Evolutionary conservation across 2,797 vertebrate species (phyloP).

Genomic region (Mus caroli): DNA sequence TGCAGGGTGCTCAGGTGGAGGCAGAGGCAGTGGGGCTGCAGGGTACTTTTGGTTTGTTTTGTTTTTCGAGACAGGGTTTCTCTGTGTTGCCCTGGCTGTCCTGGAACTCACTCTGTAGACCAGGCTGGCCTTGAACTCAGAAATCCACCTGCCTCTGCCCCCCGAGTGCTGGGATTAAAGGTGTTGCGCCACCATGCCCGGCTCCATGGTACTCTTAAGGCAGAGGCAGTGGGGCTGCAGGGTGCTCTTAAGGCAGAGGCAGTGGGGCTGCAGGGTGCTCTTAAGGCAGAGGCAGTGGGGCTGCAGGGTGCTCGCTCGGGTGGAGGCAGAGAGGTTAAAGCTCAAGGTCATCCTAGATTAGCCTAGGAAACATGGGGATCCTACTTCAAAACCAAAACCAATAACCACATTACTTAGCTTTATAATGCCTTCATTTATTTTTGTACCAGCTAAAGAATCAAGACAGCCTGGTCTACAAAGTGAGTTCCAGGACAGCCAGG

Average conservation of each 20-base stretch:
- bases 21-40: too few species aligned
- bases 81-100: too few species aligned
- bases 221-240: neutral
- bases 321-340: neutral
- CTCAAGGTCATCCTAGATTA: neutral
- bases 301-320: neutral
- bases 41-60: too few species aligned
- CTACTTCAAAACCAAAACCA: neutral
- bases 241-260: neutral
- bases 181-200: too few species aligned
- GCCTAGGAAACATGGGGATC: neutral
- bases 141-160: too few species aligned
- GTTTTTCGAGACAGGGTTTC: too few species aligned
- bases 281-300: neutral
- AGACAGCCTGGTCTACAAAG: too few species aligned
- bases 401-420: conserved; percentile 48
- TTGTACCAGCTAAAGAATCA: conserved; percentile 28
- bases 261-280: neutral
- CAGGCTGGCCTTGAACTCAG: too few species aligned
- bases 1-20: neutral
- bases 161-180: too few species aligned
- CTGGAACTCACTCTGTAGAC: too few species aligned
- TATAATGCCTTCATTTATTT: conserved; percentile 27
- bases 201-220: too few species aligned
- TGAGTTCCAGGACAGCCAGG: too few species aligned